Percentiles rank a stretch among this genome's conserved stretches.
Conservation (phyloP, 1,140 invertebrate genomes). For the Dreissena polymorpha region DNA sequence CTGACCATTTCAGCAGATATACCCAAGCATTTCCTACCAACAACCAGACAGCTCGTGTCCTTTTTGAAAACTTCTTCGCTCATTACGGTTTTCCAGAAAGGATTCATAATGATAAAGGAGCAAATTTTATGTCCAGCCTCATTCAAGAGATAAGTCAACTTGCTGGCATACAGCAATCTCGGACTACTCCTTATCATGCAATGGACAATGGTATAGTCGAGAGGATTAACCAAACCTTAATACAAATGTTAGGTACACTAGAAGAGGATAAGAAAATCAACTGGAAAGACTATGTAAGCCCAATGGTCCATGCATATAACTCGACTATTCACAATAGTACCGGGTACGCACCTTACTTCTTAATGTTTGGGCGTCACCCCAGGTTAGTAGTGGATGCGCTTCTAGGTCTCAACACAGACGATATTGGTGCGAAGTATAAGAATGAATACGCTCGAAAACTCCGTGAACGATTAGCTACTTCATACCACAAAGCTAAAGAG, state of each 20-base stretch:
- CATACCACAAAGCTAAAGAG: constrained; percentile 13
- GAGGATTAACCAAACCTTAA: not conserved
- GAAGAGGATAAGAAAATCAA: not conserved
- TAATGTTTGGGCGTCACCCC: no score
- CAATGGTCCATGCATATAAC: no score
- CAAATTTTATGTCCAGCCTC: constrained; percentile 31
- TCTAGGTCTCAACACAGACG: no score
- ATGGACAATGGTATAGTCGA: not conserved
- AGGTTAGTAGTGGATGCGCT: no score
- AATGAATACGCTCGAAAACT: constrained; percentile 24
- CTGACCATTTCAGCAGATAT: constrained; percentile 50
- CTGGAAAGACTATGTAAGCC: not conserved
- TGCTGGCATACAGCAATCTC: constrained; percentile 8
- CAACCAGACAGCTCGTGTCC: constrained; percentile 40
- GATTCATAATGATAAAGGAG: constrained; percentile 47
- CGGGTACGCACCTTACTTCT: no score
- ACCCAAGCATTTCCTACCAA: constrained; percentile 25
- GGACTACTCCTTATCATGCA: not conserved
- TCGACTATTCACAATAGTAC: not conserved
- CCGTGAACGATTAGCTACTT: not conserved
- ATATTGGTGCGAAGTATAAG: not conserved
- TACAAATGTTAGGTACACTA: constrained; percentile 1
- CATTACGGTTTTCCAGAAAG: constrained; percentile 28
- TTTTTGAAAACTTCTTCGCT: constrained; percentile 18
- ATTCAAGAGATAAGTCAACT: constrained; percentile 32